These are phyloP conservation scores for Prenolepis imparis DNA, from an alignment of 2,888 invertebrate genomes.

Conservation along the genomic window DNA sequence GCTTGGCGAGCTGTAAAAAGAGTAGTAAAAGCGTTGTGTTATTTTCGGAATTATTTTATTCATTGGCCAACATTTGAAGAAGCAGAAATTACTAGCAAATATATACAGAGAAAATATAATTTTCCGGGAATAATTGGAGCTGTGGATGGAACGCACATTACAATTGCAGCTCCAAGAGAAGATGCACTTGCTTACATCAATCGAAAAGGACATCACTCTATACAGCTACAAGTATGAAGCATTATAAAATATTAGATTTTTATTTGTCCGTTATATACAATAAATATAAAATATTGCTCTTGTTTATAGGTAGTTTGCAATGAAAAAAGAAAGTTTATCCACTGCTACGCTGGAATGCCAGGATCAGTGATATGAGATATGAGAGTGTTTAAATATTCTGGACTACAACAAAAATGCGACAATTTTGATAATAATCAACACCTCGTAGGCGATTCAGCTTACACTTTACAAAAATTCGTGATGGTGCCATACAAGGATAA, in stretches of 20 bases:
- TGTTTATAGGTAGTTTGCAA: not conserved
- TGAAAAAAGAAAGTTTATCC: not conserved
- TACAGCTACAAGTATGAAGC: too few species aligned
- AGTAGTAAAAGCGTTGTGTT: not conserved
- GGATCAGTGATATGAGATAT: slow-evolving; percentile 13
- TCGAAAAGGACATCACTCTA: too few species aligned
- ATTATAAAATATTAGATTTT: too few species aligned
- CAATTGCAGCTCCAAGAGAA: slow-evolving; percentile 6
- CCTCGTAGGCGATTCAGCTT: too few species aligned
- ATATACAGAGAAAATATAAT: too few species aligned
- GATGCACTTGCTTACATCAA: too few species aligned
- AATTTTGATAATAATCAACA: slow-evolving; percentile 1
- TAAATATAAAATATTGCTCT: too few species aligned
- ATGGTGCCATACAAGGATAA: too few species aligned
- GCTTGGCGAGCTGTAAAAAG: slow-evolving; percentile 8
- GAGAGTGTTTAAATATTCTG: slow-evolving; percentile 23
- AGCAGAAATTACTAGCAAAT: too few species aligned
- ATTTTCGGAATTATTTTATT: not conserved
- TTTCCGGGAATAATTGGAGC: slow-evolving; percentile 9
- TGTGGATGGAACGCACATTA: slow-evolving; percentile 1
- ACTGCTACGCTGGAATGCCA: slow-evolving; percentile 27
- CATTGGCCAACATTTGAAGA: slow-evolving; percentile 7
- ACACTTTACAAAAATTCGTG: too few species aligned
- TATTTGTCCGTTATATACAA: too few species aligned
- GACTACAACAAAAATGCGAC: slow-evolving; percentile 7